Base-by-base conservation (phyloP, 2,888 invertebrate species). In the Neoscelio sp. region DNA sequence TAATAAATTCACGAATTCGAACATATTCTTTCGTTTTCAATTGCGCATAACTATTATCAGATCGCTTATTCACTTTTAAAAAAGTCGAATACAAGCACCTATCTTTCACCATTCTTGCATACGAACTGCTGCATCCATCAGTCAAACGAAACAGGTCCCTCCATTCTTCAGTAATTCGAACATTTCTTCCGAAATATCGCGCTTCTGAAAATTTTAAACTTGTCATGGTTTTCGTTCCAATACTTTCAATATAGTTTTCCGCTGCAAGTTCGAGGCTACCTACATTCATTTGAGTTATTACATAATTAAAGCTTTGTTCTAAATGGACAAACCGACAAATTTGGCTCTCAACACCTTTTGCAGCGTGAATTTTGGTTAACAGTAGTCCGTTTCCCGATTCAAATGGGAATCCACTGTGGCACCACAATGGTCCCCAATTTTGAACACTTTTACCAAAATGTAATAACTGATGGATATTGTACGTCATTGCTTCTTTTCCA, bases 371-470 rank as follows among this genome's bases (percentile, higher is more conserved):
- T n/a, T n/a, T n/a, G 8, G 12, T 23, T 10, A 40, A 8, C 6
- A 23, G 23, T 42, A 15, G 8, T 30, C 44, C 58, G 13, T 58
- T 58, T 0, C 35, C 44, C 13, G 12, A 18, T 56, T 68, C 56
- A 46, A 48, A 58, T 0, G 56, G 30, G 44, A 56, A 46, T 5
- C 46, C 56, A 10, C 10, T 33, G 33, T 68, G 68, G 23, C 62
- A n/a, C 48, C 60, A 62, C 13, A 68, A 30, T 8, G 58, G 71
- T 7, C 67, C 71, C 58, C 65, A 77, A 33, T 62, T 20, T n/a
- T 28, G 17, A 26, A 54, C 68, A 46, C 71, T 77, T 23, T 44
- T 30, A 1, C 46, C 7, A 2, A 77, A 6, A 23, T 77, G 65
- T 7, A 33, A 1, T 4, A 71, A 28, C 17, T 50, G 58, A 38